phyloP scores from a whole-genome alignment of 2,113 vertebrate species.

The Marmota flaviventris region DNA sequence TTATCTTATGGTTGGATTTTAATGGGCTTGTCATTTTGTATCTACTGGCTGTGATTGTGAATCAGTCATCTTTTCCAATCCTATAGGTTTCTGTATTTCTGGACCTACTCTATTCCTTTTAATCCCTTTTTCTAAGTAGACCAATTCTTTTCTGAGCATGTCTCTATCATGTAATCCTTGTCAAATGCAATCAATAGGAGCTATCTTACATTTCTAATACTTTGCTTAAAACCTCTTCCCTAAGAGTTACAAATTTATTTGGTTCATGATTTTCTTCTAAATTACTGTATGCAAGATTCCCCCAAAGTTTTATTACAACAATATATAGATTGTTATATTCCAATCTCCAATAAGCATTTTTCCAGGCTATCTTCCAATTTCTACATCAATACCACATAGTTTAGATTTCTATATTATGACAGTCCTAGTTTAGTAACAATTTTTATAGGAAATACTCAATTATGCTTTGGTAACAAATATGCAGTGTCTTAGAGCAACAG shows the following conservation, averaged over 20 bases:
- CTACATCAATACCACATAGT: not conserved
- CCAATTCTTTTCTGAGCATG: not conserved
- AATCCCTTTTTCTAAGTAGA: slow-evolving; percentile 13
- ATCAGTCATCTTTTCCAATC: not conserved
- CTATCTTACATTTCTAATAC: not conserved
- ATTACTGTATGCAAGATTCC: not conserved
- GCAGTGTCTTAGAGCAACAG: not conserved
- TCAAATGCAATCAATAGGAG: not conserved
- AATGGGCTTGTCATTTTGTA: not conserved
- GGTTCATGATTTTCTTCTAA: not conserved
- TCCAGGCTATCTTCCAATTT: not conserved
- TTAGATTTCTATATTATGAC: not conserved
- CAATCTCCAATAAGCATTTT: not conserved
- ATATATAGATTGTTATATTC: not conserved
- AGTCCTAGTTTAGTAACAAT: not conserved
- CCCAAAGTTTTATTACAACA: not conserved
- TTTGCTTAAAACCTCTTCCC: not conserved
- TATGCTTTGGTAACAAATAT: not conserved
- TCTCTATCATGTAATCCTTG: slow-evolving; percentile 29
- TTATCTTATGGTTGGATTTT: not conserved
- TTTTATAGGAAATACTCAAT: not conserved
- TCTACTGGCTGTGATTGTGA: not conserved
- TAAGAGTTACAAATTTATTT: not conserved
- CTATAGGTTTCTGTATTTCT: slow-evolving; percentile 25
- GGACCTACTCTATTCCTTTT: not conserved